These are phyloP conservation scores for Laticauda colubrina DNA, from an alignment of 2,113 vertebrate species.

Conservation along the genomic window DNA sequence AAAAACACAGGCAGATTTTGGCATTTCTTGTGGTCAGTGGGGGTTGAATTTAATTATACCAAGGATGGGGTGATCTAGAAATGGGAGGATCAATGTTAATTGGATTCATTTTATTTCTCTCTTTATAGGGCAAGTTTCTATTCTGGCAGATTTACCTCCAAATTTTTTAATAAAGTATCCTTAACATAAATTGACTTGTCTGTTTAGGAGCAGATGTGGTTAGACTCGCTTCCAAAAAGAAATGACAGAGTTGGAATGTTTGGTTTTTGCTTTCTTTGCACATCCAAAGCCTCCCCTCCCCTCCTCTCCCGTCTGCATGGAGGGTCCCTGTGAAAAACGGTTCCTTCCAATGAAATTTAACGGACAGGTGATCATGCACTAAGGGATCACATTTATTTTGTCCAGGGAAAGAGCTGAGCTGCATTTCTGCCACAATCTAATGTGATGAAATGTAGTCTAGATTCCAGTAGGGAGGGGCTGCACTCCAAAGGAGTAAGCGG, in stretches of 20 bases:
- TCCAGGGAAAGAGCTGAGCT: background rate
- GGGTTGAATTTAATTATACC: background rate
- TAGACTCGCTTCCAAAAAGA: background rate
- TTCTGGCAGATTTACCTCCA: background rate
- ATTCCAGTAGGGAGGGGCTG: too few species aligned
- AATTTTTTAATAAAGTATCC: background rate
- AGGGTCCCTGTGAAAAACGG: background rate
- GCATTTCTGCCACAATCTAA: background rate
- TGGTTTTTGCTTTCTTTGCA: background rate
- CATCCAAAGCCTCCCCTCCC: background rate
- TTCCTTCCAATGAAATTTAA: background rate
- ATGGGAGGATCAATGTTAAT: background rate
- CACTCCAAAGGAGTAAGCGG: too few species aligned
- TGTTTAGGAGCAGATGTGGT: background rate
- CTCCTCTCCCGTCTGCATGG: accelerated
- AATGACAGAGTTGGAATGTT: background rate
- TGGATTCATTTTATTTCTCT: background rate
- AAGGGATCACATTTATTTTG: background rate
- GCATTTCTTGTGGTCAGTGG: background rate
- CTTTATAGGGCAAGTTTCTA: background rate
- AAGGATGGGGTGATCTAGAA: background rate
- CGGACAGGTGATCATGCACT: background rate
- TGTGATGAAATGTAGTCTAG: too few species aligned
- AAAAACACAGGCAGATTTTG: too few species aligned
- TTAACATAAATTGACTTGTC: background rate